Base-by-base conservation (phyloP, 2,113 vertebrate genomes). In the Daphoenositta chrysoptera region DNA sequence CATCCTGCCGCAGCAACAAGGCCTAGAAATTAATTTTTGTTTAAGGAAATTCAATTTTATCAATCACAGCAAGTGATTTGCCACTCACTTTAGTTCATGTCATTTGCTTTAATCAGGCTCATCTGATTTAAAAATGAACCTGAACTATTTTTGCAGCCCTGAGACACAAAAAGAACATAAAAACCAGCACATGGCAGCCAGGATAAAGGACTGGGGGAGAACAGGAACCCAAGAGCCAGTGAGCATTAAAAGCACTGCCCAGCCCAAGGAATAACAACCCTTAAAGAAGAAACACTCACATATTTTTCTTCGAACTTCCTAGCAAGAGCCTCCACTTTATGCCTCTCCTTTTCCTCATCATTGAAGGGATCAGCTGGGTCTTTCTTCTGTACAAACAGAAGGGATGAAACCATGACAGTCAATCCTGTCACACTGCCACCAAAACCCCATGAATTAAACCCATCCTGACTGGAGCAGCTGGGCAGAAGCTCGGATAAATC, bases 271-370 rank as follows among this genome's bases (percentile, higher is more conserved):
- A 77, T 11, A 70, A 66, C 4, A 17, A 1, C 45, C 28, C 6
- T 66, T 2, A 40, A 87, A 72, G 13, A 45, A 66, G 13, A 45
- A 56, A 76, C 70, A 97, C 99, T 97, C 97, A 99, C 99, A 63
- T 99, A 99, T 99, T 99, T 99, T 88, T 98, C 98, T 97, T 99
- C 99, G 81, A 99, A 98, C 90, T 97, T 98, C 94, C 96, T 98
- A 37, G 98, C 98, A 81, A 99, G 97, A 22, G 97, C 97, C 87
- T 98, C 98, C 24, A 98, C 95, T 96, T 99, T 98, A 77, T 98
- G 98, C 9, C 97, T 97, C 90, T 98, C 98, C 68, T 95, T 96
- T 87, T 98, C 97, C 5, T 98, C 98, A 61, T 98, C 97, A 16
- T 97, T 98, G 70, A 98, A 97, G 75, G 97, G 97, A 92, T 97